Base-by-base conservation (phyloP, 1,140 invertebrate genomes). In the Caligus rogercresseyi region DNA sequence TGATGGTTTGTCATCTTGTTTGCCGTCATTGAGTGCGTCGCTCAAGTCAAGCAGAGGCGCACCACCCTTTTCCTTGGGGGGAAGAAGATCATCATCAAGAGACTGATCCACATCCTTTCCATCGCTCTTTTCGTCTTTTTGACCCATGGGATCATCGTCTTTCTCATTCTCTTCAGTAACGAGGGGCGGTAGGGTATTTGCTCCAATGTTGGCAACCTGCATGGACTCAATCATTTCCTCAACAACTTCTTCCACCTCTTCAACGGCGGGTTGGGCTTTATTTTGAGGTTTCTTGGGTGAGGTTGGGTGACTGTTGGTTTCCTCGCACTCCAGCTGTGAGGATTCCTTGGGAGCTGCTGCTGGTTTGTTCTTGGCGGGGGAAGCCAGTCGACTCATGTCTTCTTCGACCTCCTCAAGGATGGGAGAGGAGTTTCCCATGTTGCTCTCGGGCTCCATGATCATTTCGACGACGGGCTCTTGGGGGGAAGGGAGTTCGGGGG, bases 381-480 rank as follows among this genome's bases (percentile, higher is more conserved):
- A 19, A 16, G n/a, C 53, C 21, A 19, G 11, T 11, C 13, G 21
- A 54, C 21, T 23, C 7, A 4, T 7, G 13, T 23, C 53, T 19
- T 19, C 21, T 31, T 60, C 57, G 24, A 18, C 18, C 16, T 60
- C 57, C 23, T 60, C 57, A 1, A 60, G n/a, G n/a, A 60, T 60
- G 18, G 57, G 57, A 3, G 20, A 25, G 16, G 21, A 25, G 16
- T 15, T 25, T 2, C 15, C 21, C 14, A 14, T 16, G 3, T 18
- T n/a, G n/a, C 18, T 26, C 15, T 25, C 26, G 1, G 57, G 24
- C 31, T 43, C 31, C 31, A 43, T 43, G 4, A 60, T 60, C 16
- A 60, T 26, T 19, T 60, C 57, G 2, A 60, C 14, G 2, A 60
- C 26, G 24, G 57, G 57, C 24, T 60, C 57, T 25, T 60, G 57